Conservation (phyloP, 2,888 invertebrate genomes). For the Thereva unica region DNA sequence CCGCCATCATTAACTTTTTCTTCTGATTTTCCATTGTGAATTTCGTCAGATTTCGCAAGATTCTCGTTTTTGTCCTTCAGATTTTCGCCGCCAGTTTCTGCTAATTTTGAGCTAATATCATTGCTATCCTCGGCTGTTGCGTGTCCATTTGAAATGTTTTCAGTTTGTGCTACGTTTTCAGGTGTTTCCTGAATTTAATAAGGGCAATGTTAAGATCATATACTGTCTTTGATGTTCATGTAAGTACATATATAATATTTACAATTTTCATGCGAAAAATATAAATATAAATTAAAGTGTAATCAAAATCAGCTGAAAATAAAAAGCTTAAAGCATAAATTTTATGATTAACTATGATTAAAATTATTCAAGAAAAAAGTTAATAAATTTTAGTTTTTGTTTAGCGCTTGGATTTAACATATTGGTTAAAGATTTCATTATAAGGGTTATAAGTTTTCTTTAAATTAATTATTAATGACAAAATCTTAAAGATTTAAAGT, state of each 20-base stretch:
- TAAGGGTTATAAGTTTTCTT: too few species aligned
- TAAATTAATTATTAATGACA: not conserved
- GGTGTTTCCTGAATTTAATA: constrained; percentile 49
- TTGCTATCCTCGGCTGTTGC: constrained; percentile 46
- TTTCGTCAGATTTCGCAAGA: constrained; percentile 39
- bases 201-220: not conserved
- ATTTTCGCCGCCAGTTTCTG: constrained; percentile 11
- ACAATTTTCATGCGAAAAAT: not conserved
- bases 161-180: constrained; percentile 53
- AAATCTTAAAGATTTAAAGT: not conserved
- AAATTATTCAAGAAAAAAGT: too few species aligned
- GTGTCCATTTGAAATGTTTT: constrained; percentile 57
- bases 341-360: too few species aligned
- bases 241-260: not conserved
- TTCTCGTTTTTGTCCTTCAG: constrained; percentile 26
- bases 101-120: constrained; percentile 41
- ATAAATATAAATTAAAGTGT: constrained; percentile 1
- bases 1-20: not conserved
- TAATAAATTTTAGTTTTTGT: too few species aligned
- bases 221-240: too few species aligned
- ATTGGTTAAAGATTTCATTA: too few species aligned
- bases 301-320: not conserved
- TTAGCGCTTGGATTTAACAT: too few species aligned
- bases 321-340: too few species aligned
- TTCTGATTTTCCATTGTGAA: constrained; percentile 39